Evolutionary conservation across 2,113 vertebrate genomes (phyloP), one percentile per base, ranked within the genome.

Genomic region (Seriola quinqueradiata): DNA sequence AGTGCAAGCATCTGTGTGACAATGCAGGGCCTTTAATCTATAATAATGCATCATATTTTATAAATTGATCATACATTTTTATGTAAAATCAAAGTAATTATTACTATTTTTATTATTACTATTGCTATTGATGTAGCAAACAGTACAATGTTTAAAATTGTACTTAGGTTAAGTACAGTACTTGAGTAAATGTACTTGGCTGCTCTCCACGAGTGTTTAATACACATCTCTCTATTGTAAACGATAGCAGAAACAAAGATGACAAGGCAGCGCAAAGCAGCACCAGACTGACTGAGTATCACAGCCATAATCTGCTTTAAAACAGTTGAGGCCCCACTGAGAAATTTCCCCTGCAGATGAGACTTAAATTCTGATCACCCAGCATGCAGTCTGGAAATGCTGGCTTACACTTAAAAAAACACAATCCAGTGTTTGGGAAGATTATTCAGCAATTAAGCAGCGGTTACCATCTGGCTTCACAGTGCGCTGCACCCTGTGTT

Each of bases 401-500:
- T 76, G 66, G 50, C 69, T 82, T 83, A 77, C 60, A 77, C 57
- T 52, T 73, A 65, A 79, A 46, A 81, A 82, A 66, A 75, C 65
- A 79, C 61, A 84, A 85, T 71, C 76, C 76, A 66, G 55, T 89
- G 69, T 87, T 89, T 72, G 64, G 79, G 36, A 82, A 85, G 84
- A 73, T 81, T 87, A 83, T 87, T 69, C 55, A 77, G 84, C 83
- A 77, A 84, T 82, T 90, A 89, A 82, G 65, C 75, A 80, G 65
- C 32, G 7, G 83, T 84, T 88, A 50, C 83, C 81, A 86, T 40
- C 86, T 85, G 86, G 81, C 69, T 72, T 63, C 55, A 71, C 64
- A 54, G 48, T 75, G 2, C 3, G 4, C 69, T 48, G 57, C 59
- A 76, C 19, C 50, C 75, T 60, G 54, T 23, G 50, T 23, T 64